These are phyloP conservation scores for Phoebastria nigripes DNA, from an alignment of 2,797 vertebrate species.

Conservation along the genomic window DNA sequence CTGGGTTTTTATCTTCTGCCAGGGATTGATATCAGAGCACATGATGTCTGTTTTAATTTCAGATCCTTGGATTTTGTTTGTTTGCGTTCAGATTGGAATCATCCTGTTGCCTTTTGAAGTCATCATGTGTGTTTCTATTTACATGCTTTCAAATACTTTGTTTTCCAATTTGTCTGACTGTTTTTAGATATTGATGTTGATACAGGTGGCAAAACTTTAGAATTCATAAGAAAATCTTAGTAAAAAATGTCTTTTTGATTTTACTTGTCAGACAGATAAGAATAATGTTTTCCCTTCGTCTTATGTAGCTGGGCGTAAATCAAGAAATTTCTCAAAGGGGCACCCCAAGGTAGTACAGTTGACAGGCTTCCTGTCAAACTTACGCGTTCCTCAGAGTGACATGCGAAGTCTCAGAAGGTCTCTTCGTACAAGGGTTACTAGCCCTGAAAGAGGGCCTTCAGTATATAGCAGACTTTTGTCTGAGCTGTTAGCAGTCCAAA, in stretches of 20 bases:
- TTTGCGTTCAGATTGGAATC: slow-evolving; percentile 41
- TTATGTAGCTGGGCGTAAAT: background rate
- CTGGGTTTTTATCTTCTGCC: slow-evolving; percentile 23
- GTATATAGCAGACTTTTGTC: background rate
- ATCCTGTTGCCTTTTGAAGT: slow-evolving; percentile 45
- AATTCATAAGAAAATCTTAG: background rate
- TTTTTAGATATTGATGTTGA: background rate
- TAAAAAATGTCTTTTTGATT: background rate
- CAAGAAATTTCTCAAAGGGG: background rate
- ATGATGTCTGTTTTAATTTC: background rate
- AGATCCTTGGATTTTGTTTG: slow-evolving; percentile 9
- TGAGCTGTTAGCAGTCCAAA: background rate
- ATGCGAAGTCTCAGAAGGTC: background rate
- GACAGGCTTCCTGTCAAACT: background rate
- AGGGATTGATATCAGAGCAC: background rate
- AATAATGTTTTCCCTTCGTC: background rate
- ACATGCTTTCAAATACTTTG: background rate
- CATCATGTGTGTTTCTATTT: background rate
- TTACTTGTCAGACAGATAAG: background rate
- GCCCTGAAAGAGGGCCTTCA: background rate
- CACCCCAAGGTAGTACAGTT: background rate
- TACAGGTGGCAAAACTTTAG: background rate
- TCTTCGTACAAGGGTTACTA: background rate
- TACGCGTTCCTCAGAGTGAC: rapidly evolving
- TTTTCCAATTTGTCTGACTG: background rate